phyloP scores from a whole-genome alignment of 2,113 vertebrate species.

The Nothocercus nigrocapillus region DNA sequence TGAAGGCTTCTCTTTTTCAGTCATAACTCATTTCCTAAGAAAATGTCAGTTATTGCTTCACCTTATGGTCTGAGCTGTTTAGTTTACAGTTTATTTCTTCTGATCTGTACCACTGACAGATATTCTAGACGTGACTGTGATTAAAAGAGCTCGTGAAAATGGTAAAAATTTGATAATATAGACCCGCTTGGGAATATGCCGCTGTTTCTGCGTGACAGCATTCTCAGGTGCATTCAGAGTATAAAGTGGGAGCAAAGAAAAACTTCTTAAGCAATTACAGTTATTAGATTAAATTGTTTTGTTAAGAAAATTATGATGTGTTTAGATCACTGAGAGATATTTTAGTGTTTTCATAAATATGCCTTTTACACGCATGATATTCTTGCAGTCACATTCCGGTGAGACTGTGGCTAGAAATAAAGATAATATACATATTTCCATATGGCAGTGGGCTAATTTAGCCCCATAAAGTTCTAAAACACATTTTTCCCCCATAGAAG shows the following conservation, averaged over 20 bases:
- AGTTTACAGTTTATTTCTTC: slow-evolving; percentile 79
- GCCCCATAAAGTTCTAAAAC: background rate
- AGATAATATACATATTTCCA: background rate
- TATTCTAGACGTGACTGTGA: slow-evolving; percentile 69
- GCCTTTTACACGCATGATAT: background rate
- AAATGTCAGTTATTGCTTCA: slow-evolving; percentile 77
- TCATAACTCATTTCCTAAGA: slow-evolving; percentile 88
- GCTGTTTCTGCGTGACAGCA: slow-evolving; percentile 7
- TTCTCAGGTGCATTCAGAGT: slow-evolving; percentile 60
- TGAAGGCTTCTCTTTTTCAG: slow-evolving; percentile 80
- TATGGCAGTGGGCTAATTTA: background rate
- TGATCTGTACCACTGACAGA: slow-evolving; percentile 79
- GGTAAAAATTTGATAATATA: slow-evolving; percentile 61
- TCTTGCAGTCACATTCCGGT: background rate
- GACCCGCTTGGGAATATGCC: slow-evolving; percentile 11
- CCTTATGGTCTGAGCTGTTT: slow-evolving; percentile 50
- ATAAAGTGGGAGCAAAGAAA: slow-evolving; percentile 41
- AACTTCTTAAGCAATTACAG: slow-evolving; percentile 50
- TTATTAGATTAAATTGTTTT: slow-evolving; percentile 58
- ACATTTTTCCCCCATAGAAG: background rate
- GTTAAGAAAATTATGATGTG: slow-evolving; percentile 29
- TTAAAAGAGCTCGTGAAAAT: slow-evolving; percentile 61
- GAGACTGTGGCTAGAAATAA: slow-evolving; percentile 11
- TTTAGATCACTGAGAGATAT: slow-evolving; percentile 44
- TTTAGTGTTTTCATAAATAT: slow-evolving; percentile 33